Evolutionary conservation across 2,888 invertebrate species (phyloP), one percentile per base, ranked within the genome.

Genomic region (Atherix ibis): DNA sequence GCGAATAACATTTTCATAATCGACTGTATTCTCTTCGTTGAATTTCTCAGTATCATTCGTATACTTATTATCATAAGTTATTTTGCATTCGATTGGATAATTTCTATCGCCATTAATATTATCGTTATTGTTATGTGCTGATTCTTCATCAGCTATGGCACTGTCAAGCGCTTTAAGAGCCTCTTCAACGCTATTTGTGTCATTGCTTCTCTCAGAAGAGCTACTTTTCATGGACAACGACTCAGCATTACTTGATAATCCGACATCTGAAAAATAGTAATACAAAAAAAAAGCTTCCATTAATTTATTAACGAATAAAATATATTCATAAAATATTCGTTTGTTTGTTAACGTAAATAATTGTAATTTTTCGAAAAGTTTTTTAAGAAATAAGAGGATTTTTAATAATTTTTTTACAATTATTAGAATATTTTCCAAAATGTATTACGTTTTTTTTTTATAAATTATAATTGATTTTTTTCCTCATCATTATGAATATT

Each of bases 181-280:
- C 37, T 47, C 46, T 36, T 47, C 46, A 27, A 47, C 40, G 27
- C 44, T 44, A 14, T 40, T 43, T 6, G 32, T 30, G 32, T 45
- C 44, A 29, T 34, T 35, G 16, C 40, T 43, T 36, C 35, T 40
- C 4, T 36, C 37, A 10, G 41, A 38, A 13, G 40, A 37, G 18
- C 22, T 18, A 37, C 43, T 43, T 39, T 36, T 32, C 18, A 40
- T 34, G 9, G 41, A 40, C 22, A 27, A 16, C 10, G 31, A 26
- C 32, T 39, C 37, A 29, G 40, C 41, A 4, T 22, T 22, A 6
- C 6, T 22, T 22, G 22, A 22, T 10, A 22, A 22, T 22, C 26
- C 35, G 16, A 28, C 4, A 5, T 26, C 26, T 26, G 26, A 3
- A 26, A 26, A 27, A 33, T 33, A n/a, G n/a, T n/a, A n/a, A n/a